A percentile compares a stretch with the other conserved stretches of the same genome.
phyloP scores from a whole-genome alignment of 2,888 invertebrate genomes.

The Plagodis dolabraria region DNA sequence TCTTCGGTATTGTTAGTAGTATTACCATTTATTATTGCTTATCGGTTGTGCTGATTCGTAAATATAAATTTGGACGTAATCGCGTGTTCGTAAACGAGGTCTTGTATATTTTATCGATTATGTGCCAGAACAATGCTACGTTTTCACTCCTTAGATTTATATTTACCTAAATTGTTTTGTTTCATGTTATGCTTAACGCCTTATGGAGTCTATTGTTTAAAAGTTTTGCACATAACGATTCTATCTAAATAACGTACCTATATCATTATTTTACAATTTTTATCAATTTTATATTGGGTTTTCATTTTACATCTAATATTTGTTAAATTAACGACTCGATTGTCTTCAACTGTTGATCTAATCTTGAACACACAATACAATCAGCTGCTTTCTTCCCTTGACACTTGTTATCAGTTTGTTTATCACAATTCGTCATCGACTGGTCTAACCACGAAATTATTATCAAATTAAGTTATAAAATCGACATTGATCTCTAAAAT shows the following conservation, averaged over 20 bases:
- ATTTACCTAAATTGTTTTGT: background rate
- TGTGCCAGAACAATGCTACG: constrained; percentile 31
- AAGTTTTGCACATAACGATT: background rate
- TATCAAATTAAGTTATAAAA: constrained; percentile 12
- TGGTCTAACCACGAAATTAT: constrained; percentile 7
- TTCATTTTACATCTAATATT: constrained; percentile 51
- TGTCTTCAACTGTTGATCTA: constrained; percentile 36
- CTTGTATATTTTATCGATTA: constrained; percentile 59
- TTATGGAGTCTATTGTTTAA: background rate
- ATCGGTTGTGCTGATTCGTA: constrained; percentile 41
- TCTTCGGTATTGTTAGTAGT: constrained; percentile 25
- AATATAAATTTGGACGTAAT: constrained; percentile 42
- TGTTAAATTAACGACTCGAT: constrained; percentile 55
- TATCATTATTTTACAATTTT: constrained; percentile 21
- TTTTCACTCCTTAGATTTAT: constrained; percentile 36
- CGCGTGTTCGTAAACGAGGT: constrained; percentile 57
- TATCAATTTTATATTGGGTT: constrained; percentile 41
- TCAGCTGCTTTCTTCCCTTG: constrained; percentile 33
- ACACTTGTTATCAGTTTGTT: constrained; percentile 22
- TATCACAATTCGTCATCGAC: constrained; percentile 14
- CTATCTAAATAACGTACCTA: background rate
- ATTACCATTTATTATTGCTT: constrained; percentile 36
- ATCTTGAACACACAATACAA: constrained; percentile 9
- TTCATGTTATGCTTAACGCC: background rate
- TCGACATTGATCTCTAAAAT: constrained; percentile 12